These are phyloP conservation scores for Agapetus fuscipes DNA, from an alignment of 2,888 invertebrate genomes.

Conservation along the genomic window DNA sequence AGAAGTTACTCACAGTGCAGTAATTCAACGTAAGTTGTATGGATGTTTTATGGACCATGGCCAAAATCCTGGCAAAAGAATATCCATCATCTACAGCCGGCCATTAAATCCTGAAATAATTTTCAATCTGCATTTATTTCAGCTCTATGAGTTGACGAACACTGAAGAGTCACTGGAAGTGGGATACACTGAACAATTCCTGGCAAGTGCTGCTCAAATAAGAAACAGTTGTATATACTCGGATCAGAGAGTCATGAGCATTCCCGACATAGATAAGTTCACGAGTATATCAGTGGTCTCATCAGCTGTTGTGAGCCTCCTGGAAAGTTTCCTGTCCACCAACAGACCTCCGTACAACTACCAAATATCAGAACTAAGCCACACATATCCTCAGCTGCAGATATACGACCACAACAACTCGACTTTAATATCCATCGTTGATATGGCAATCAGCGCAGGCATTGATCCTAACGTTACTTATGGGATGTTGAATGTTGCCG, in stretches of 20 bases:
- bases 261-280: slow-evolving; percentile 42
- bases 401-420: slow-evolving; percentile 42
- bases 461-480: slow-evolving; percentile 43
- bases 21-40: too few relatives aligned
- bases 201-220: slow-evolving; percentile 41
- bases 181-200: slow-evolving; percentile 57
- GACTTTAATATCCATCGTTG: slow-evolving; percentile 42
- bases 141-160: slow-evolving; percentile 62
- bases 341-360: slow-evolving; percentile 41
- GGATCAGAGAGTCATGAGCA: slow-evolving; percentile 13
- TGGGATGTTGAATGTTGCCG: slow-evolving; percentile 41
- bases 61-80: too few relatives aligned
- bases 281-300: slow-evolving; percentile 49
- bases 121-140: slow-evolving; percentile 23
- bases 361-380: slow-evolving; percentile 38
- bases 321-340: slow-evolving; percentile 48
- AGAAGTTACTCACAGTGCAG: too few relatives aligned
- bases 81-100: too few relatives aligned
- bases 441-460: slow-evolving; percentile 40
- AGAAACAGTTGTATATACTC: slow-evolving; percentile 39
- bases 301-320: slow-evolving; percentile 50
- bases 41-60: too few relatives aligned
- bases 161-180: slow-evolving; percentile 56
- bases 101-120: slow-evolving; percentile 8
- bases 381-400: slow-evolving; percentile 39